phyloP scores from a whole-genome alignment of 2,888 invertebrate genomes.

The Brassicogethes aeneus region DNA sequence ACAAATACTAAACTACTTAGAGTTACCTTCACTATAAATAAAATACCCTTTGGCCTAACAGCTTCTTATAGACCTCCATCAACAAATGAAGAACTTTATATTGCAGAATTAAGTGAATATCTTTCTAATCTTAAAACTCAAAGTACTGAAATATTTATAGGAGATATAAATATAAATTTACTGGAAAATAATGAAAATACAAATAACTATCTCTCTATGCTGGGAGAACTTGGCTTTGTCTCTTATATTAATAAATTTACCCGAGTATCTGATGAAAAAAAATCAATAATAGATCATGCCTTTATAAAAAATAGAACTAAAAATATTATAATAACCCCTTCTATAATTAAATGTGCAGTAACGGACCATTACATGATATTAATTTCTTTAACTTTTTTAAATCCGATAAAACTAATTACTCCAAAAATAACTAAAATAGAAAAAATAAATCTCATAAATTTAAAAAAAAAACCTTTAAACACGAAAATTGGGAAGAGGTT shows the following conservation, averaged over 20 bases:
- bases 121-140: no score
- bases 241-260: no score
- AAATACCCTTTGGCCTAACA: not conserved
- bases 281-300: constrained; percentile 1
- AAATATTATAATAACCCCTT: not conserved
- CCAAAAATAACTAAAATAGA: not conserved
- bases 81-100: not conserved
- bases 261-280: no score
- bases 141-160: no score
- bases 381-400: not conserved
- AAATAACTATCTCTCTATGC: not conserved
- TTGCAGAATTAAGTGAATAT: no score
- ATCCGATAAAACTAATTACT: not conserved
- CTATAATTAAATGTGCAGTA: not conserved
- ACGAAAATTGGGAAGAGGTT: not conserved
- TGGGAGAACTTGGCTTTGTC: not conserved
- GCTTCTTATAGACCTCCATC: not conserved
- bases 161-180: no score
- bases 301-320: not conserved
- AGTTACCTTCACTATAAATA: not conserved
- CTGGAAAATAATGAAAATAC: not conserved
- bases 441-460: not conserved
- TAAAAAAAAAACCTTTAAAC: not conserved
- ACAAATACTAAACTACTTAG: not conserved
- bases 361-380: not conserved